phyloP scores from a whole-genome alignment of 2,797 vertebrate species.

The Phataginus tricuspis region DNA sequence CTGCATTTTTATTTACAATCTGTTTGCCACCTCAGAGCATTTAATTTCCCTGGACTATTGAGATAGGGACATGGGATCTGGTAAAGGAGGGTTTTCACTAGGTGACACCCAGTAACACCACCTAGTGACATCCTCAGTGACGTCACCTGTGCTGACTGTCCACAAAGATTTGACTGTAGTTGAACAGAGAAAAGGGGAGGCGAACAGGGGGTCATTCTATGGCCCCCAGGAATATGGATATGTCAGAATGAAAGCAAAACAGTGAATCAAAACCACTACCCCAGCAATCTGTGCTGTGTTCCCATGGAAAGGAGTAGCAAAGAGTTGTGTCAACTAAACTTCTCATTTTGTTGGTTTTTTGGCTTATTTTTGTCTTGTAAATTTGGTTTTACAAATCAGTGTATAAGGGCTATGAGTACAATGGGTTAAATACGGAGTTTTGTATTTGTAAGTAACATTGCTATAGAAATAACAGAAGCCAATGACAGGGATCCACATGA shows the following conservation, averaged over 20 bases:
- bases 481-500: neutral
- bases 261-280: neutral
- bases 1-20: neutral
- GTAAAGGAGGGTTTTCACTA: neutral
- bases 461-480: neutral
- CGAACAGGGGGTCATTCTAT: too few relatives aligned
- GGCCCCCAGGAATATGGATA: rapidly evolving
- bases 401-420: neutral
- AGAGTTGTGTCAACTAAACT: neutral
- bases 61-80: neutral
- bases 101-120: neutral
- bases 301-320: neutral
- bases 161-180: neutral
- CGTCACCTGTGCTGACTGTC: neutral
- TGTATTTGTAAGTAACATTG: neutral
- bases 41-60: neutral
- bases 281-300: rapidly evolving
- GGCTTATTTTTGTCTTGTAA: neutral
- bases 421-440: neutral
- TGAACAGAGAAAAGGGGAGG: neutral
- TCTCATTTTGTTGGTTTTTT: neutral
- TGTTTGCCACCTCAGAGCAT: neutral
- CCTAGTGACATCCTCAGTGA: neutral
- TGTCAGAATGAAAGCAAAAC: neutral
- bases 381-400: neutral